A percentile compares a stretch with the other conserved stretches of the same genome.
Conservation (phyloP, 1,140 invertebrate species). For the Bombus affinis region DNA sequence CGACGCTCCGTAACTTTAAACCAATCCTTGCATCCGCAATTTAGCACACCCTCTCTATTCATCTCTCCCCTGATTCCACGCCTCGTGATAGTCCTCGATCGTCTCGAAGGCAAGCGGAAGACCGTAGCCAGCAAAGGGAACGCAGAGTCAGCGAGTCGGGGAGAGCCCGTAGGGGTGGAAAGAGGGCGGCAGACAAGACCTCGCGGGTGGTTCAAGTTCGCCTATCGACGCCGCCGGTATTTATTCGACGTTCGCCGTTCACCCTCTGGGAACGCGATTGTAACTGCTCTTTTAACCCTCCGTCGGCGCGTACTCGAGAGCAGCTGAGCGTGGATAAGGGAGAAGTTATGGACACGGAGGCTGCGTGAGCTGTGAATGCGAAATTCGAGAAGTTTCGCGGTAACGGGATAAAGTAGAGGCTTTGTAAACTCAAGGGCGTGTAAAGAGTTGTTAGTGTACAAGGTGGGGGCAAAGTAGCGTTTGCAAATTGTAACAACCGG, state of each 20-base stretch:
- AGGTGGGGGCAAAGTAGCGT: too few relatives aligned
- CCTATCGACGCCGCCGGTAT: conserved; percentile 9
- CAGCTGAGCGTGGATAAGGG: too few relatives aligned
- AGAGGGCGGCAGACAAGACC: neutral
- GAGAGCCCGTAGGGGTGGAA: neutral
- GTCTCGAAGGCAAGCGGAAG: conserved; percentile 18
- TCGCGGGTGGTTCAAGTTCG: neutral
- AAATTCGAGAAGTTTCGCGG: conserved; percentile 9
- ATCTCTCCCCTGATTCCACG: neutral
- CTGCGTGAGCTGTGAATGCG: neutral
- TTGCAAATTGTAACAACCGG: neutral
- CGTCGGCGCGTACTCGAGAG: neutral
- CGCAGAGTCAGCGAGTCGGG: conserved; percentile 33
- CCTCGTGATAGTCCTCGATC: neutral
- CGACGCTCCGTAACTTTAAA: neutral
- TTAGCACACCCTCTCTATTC: neutral
- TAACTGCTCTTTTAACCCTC: conserved; percentile 27
- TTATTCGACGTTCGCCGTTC: conserved; percentile 22
- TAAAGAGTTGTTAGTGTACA: neutral
- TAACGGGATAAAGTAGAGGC: neutral
- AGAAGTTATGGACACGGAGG: conserved; percentile 4
- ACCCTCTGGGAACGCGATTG: neutral
- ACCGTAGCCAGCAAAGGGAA: conserved; percentile 8
- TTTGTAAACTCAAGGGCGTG: neutral
- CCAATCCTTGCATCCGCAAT: neutral